A percentile compares a stretch with the other conserved stretches of the same genome.
Conservation (phyloP, 2,888 invertebrate genomes). For the Schizotus pectinicornis region DNA sequence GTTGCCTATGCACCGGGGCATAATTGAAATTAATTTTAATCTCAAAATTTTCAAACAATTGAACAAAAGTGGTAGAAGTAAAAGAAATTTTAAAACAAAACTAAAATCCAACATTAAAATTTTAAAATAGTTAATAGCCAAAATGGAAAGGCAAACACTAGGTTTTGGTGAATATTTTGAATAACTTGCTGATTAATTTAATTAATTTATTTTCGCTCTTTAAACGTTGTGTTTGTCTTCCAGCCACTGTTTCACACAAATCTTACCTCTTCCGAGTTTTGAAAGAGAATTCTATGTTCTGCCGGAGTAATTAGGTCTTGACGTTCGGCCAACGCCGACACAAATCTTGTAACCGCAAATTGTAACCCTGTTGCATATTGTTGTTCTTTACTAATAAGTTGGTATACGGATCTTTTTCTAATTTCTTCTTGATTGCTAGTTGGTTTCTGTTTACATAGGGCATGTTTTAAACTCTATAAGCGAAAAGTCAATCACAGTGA, state of each 20-base stretch:
- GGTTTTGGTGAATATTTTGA: too few species aligned
- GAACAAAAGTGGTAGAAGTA: too few species aligned
- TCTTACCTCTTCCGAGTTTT: conserved; percentile 82
- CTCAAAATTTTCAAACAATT: too few species aligned
- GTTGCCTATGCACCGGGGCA: too few species aligned
- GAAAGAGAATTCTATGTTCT: conserved; percentile 82
- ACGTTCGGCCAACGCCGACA: conserved; percentile 75
- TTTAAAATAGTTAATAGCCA: too few species aligned
- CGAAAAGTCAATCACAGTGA: not conserved
- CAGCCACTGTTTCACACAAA: not conserved
- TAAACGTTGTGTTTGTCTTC: not conserved
- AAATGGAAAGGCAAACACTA: too few species aligned
- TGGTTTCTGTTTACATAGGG: conserved; percentile 46
- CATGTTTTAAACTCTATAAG: too few species aligned
- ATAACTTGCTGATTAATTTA: too few species aligned
- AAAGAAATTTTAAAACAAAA: too few species aligned
- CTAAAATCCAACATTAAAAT: too few species aligned
- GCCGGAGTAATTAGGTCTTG: conserved; percentile 77
- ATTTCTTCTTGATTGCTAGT: conserved; percentile 62
- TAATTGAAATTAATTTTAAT: too few species aligned
- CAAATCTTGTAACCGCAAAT: conserved; percentile 80
- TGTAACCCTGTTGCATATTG: conserved; percentile 79
- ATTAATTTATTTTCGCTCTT: not conserved
- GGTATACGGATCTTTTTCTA: conserved; percentile 75
- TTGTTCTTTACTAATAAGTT: conserved; percentile 77